Evolutionary conservation across 1,140 invertebrate genomes (phyloP).

Genomic region (Chelonus insularis): DNA sequence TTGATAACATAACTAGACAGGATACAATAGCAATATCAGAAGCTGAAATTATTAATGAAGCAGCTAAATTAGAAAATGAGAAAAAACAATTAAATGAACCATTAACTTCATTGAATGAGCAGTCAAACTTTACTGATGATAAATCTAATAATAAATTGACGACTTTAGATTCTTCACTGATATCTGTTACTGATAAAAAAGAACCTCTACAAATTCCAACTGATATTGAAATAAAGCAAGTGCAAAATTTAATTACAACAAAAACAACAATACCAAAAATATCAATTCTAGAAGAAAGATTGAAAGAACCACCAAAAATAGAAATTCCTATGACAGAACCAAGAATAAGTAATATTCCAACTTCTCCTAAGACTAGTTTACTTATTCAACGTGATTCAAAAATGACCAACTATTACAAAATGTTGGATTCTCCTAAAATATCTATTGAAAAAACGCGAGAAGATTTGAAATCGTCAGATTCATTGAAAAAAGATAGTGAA

Average conservation of each 20-base stretch:
- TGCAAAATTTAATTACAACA: conserved; percentile 1
- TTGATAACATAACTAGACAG: conserved; percentile 31
- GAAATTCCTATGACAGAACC: conserved; percentile 48
- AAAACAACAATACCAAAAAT: conserved; percentile 40
- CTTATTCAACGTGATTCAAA: conserved; percentile 48
- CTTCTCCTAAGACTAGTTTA: conserved; percentile 44
- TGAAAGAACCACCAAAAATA: conserved; percentile 52
- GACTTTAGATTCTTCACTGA: not conserved
- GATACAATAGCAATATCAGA: conserved; percentile 56
- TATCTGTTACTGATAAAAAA: not conserved
- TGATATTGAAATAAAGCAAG: not conserved
- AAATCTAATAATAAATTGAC: not conserved
- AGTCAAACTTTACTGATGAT: conserved; percentile 1
- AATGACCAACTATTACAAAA: conserved; percentile 34
- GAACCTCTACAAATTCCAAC: not conserved
- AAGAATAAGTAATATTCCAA: conserved; percentile 38
- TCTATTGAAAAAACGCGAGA: conserved; percentile 13
- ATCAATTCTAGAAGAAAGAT: conserved; percentile 50
- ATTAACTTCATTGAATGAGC: not conserved
- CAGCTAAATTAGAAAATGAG: conserved; percentile 54
- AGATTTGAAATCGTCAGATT: conserved; percentile 39
- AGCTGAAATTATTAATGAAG: conserved; percentile 56
- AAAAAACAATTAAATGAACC: conserved; percentile 38
- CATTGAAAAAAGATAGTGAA: conserved; percentile 45
- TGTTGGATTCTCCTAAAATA: conserved; percentile 44